Conservation (phyloP, 2,113 vertebrate genomes). For the Syngnathus floridae region DNA sequence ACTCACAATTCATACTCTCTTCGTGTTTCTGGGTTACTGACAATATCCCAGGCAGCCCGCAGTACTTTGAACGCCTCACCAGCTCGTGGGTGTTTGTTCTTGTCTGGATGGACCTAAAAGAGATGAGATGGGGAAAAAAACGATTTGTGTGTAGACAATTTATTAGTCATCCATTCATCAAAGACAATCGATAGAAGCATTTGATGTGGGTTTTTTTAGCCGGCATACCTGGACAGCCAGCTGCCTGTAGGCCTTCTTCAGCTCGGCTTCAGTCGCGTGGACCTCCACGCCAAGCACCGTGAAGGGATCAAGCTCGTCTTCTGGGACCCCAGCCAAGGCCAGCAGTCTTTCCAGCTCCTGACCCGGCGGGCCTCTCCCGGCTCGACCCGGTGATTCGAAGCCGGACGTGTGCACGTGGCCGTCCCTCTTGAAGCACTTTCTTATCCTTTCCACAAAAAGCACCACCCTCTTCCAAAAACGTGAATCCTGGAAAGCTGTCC, state of each 20-base stretch:
- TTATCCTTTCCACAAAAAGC: conserved; percentile 40
- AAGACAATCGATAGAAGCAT: conserved; percentile 5
- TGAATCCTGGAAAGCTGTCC: conserved; percentile 66
- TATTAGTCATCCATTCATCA: conserved; percentile 26
- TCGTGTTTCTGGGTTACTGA: conserved; percentile 86
- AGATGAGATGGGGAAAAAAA: conserved; percentile 17
- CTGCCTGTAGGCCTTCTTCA: conserved; percentile 87
- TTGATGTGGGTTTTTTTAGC: neutral
- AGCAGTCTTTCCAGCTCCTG: conserved; percentile 82
- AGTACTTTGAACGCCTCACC: conserved; percentile 94
- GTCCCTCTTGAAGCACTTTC: conserved; percentile 45
- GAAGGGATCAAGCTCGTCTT: conserved; percentile 89
- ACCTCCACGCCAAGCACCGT: conserved; percentile 82
- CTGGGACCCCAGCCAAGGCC: conserved; percentile 78
- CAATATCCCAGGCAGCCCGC: conserved; percentile 90
- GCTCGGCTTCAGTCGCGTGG: conserved; percentile 79
- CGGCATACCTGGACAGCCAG: conserved; percentile 73
- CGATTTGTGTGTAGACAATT: conserved; percentile 13
- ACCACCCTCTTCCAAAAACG: conserved; percentile 62
- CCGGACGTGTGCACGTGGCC: neutral
- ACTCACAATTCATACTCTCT: conserved; percentile 88
- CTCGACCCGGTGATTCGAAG: conserved; percentile 61
- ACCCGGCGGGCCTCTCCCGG: conserved; percentile 62
- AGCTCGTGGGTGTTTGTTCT: conserved; percentile 87
- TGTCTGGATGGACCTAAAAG: conserved; percentile 90